phyloP scores from a whole-genome alignment of 2,797 vertebrate species.

The Myotis daubentonii region DNA sequence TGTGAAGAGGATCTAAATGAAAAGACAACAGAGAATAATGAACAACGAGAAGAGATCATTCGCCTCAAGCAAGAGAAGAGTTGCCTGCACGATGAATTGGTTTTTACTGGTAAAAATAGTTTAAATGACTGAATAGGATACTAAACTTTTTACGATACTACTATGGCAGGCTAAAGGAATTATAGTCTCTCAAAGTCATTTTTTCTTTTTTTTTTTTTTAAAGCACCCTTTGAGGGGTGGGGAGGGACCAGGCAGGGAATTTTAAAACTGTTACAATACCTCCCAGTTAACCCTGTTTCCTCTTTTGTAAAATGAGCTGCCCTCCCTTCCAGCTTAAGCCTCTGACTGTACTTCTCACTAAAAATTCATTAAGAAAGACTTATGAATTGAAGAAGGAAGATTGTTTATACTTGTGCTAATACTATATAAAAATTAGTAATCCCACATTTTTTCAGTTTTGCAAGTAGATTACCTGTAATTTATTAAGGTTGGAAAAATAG shows the following conservation, averaged over 20 bases:
- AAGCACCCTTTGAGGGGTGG: neutral
- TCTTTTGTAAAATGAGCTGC: neutral
- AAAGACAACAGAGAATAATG: slow-evolving; percentile 89
- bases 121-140: neutral
- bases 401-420: neutral
- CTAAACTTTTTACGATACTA: neutral
- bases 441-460: neutral
- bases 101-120: slow-evolving; percentile 85
- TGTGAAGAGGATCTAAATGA: slow-evolving; percentile 86
- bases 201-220: neutral
- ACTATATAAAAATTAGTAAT: neutral
- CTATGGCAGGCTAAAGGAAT: neutral
- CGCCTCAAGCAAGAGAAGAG: slow-evolving; percentile 91
- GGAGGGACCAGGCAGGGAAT: neutral
- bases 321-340: neutral
- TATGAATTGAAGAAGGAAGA: neutral
- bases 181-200: neutral
- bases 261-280: neutral
- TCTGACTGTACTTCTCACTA: neutral
- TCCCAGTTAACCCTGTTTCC: neutral
- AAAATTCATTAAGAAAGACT: neutral
- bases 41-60: slow-evolving; percentile 91
- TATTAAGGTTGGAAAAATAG: neutral
- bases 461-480: neutral
- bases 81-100: slow-evolving; percentile 87